phyloP scores from a whole-genome alignment of 2,113 vertebrate species.

The Rousettus leschenaultii region DNA sequence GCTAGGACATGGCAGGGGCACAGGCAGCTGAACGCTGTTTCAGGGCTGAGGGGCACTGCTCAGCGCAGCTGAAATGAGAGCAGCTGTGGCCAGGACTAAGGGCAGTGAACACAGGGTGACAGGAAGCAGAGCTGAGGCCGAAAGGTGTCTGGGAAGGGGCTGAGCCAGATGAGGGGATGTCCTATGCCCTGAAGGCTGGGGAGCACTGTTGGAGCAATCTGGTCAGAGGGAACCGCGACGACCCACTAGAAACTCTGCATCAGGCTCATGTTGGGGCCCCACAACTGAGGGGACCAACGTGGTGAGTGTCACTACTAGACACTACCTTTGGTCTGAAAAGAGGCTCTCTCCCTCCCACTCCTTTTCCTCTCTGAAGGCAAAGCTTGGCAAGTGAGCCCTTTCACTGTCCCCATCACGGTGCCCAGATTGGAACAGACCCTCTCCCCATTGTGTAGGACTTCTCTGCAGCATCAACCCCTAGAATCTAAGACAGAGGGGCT shows the following conservation, averaged over 20 bases:
- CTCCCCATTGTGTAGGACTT: background rate
- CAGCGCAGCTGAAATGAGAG: background rate
- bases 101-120: background rate
- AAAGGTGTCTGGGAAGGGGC: background rate
- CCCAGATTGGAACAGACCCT: background rate
- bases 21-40: background rate
- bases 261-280: background rate
- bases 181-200: background rate
- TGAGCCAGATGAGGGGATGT: background rate
- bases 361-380: background rate
- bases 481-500: background rate
- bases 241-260: background rate
- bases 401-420: background rate
- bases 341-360: background rate
- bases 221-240: background rate
- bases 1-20: accelerated
- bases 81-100: background rate
- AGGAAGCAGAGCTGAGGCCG: background rate
- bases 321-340: background rate
- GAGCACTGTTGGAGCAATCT: background rate
- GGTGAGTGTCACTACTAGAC: background rate
- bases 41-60: background rate
- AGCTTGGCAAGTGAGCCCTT: background rate
- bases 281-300: background rate
- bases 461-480: background rate